Evolutionary conservation across 2,888 invertebrate genomes (phyloP), one percentile per base, ranked within the genome.

Genomic region (Hedya salicella): DNA sequence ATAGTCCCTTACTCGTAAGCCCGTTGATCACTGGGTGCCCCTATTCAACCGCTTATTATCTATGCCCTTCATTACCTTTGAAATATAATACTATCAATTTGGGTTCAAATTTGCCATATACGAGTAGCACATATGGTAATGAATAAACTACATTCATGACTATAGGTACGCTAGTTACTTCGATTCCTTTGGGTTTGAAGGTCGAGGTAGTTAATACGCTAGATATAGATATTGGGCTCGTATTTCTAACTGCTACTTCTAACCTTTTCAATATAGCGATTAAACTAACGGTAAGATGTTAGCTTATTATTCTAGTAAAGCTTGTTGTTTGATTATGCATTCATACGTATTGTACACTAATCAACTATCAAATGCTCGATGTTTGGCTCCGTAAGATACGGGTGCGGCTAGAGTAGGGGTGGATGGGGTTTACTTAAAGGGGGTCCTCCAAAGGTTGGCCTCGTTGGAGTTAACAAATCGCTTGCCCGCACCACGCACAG

Each of bases 301-400:
- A 32, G 17, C 32, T 32, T 57, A 32, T 32, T 57, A 77, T 78
- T 75, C 75, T 77, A 73, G 73, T 77, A 73, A 75, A 79, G 76
- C 74, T 78, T n/a, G 78, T 77, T 74, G 74, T 77, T 79, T 83
- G 85, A 85, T 85, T 85, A 82, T 81, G 80, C 83, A 85, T 21
- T 54, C 48, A 19, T 21, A 60, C 59, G 49, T 19, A 86, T 83
- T 82, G 81, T 77, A 76, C 72, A 80, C 79, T 86, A 88, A 88
- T 87, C 84, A 84, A 80, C 82, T 82, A 85, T 83, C 78, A 79
- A 78, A 77, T 82, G 78, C 80, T 83, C 84, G 86, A 86, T 85
- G 85, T 83, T 83, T 79, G 78, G 80, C 78, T 77, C 79, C 70
- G 74, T 77, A 76, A 78, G 78, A 78, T 78, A 76, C 72, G 75